Conservation (phyloP, 2,797 vertebrate genomes). For the Synanceia verrucosa region DNA sequence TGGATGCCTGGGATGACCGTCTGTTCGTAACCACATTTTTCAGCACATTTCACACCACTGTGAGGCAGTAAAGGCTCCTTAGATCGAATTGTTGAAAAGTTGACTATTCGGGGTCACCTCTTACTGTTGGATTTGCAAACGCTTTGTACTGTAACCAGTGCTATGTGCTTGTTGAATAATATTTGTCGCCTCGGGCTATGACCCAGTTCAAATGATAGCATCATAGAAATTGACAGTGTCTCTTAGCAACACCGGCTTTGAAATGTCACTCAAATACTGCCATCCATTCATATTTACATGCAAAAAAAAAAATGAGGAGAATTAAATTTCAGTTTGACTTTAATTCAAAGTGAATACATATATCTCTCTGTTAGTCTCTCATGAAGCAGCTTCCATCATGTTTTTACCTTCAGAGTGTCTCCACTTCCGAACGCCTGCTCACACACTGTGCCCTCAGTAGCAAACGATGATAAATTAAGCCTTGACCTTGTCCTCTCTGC, state of each 20-base stretch:
- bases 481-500: constrained; percentile 73
- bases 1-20: no score
- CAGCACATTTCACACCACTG: not conserved
- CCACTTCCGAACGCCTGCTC: constrained; percentile 11
- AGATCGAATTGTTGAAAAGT: not conserved
- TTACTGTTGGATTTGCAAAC: not conserved
- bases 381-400: constrained; percentile 13
- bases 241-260: not conserved
- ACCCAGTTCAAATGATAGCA: not conserved
- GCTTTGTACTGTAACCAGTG: not conserved
- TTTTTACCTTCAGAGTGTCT: constrained; percentile 11
- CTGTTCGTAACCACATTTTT: not conserved
- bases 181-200: not conserved
- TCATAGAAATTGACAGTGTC: not conserved
- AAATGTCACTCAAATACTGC: not conserved
- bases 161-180: not conserved
- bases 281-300: not conserved
- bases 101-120: not conserved
- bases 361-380: constrained; percentile 5
- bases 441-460: constrained; percentile 35
- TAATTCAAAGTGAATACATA: constrained; percentile 27
- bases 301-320: not conserved
- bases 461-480: constrained; percentile 71
- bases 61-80: not conserved
- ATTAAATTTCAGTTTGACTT: constrained; percentile 15